These are phyloP conservation scores for Agapornis roseicollis DNA, from an alignment of 2,113 vertebrate species.

Conservation along the genomic window DNA sequence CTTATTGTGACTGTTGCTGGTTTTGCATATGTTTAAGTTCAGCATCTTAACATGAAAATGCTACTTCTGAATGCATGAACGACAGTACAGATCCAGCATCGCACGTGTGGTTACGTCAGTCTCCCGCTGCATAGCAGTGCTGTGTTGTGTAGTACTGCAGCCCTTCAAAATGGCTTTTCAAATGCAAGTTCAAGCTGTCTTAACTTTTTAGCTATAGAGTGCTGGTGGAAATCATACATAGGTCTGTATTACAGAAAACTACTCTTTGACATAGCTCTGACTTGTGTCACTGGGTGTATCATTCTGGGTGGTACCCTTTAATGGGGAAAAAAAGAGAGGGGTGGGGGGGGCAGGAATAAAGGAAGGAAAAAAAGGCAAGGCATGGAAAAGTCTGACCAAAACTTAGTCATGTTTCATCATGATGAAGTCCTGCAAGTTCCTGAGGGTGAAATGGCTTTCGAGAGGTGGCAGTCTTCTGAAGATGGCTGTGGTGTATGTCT, in stretches of 20 bases:
- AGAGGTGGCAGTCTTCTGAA: background rate
- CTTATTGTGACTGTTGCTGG: background rate
- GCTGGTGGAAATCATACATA: background rate
- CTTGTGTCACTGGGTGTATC: background rate
- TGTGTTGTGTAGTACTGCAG: background rate
- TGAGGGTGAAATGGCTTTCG: background rate
- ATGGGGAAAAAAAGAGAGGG: too few species aligned
- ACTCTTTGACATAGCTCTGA: background rate
- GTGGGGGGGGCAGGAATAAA: rapidly evolving
- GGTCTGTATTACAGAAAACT: background rate
- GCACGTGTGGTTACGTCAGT: background rate
- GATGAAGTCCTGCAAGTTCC: background rate
- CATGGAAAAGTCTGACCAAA: background rate
- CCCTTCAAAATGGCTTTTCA: background rate
- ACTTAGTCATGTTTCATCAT: background rate
- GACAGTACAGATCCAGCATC: background rate
- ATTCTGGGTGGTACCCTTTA: background rate
- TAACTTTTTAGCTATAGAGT: background rate
- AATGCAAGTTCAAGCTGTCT: background rate
- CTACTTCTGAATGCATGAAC: background rate
- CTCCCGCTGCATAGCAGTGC: rapidly evolving
- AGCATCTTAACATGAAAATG: background rate
- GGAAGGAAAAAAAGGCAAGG: background rate
- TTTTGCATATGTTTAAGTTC: background rate
- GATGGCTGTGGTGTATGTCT: too few species aligned